Evolutionary conservation across 2,797 vertebrate genomes (phyloP).

Genomic region (Rhinatrema bivittatum): DNA sequence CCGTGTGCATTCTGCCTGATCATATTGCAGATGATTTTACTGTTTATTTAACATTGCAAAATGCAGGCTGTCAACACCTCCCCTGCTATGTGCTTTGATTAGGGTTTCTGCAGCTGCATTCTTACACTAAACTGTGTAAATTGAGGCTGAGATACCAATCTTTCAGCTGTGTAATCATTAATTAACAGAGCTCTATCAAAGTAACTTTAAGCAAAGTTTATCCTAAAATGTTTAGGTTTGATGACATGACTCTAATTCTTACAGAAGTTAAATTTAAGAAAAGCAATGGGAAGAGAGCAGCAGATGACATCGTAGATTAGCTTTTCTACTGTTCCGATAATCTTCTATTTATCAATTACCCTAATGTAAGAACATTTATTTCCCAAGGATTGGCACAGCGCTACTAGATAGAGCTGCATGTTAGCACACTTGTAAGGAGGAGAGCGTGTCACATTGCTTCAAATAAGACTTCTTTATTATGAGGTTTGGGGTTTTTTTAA

Average conservation of each 20-base stretch:
- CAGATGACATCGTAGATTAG: slow-evolving; percentile 2
- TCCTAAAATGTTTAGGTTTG: slow-evolving; percentile 18
- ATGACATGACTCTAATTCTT: slow-evolving; percentile 17
- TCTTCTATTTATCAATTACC: no score
- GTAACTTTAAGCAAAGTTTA: slow-evolving; percentile 19
- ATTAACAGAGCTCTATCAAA: slow-evolving; percentile 40
- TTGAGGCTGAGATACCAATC: slow-evolving; percentile 32
- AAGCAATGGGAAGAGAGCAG: neutral
- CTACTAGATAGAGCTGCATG: no score
- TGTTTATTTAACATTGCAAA: slow-evolving; percentile 40
- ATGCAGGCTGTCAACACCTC: slow-evolving; percentile 24
- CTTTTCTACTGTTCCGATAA: neutral
- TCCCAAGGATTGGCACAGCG: no score
- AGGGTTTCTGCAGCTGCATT: slow-evolving; percentile 32
- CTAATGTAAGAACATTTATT: no score
- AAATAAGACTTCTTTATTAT: no score
- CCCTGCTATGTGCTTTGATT: slow-evolving; percentile 30
- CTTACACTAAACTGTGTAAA: slow-evolving; percentile 36
- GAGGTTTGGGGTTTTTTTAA: no score
- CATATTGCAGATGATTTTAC: no score
- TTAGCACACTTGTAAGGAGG: no score
- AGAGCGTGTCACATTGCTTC: no score
- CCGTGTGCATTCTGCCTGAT: no score
- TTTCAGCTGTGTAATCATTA: slow-evolving; percentile 47
- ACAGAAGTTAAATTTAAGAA: slow-evolving; percentile 1